These are phyloP conservation scores for Stigmatopora nigra DNA, from an alignment of 2,113 vertebrate genomes.

Conservation along the genomic window DNA sequence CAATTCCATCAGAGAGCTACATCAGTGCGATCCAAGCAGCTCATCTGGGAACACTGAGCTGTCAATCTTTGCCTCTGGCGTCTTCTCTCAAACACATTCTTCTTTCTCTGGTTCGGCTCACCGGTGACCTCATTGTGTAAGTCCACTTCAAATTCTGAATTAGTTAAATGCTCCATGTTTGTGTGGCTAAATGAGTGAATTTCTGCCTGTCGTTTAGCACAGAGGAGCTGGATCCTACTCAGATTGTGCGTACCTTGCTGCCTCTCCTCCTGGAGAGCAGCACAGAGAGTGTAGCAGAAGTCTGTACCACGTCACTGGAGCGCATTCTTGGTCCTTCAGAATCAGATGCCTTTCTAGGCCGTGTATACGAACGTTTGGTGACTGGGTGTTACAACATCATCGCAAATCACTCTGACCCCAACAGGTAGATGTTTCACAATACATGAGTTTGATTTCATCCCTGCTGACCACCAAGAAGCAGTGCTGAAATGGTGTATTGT, in stretches of 20 bases:
- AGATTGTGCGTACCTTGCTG: slow-evolving; percentile 82
- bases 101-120: slow-evolving; percentile 90
- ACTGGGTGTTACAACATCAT: slow-evolving; percentile 94
- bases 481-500: background rate
- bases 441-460: background rate
- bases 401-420: slow-evolving; percentile 87
- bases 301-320: slow-evolving; percentile 88
- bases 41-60: slow-evolving; percentile 89
- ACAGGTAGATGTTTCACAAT: slow-evolving; percentile 68
- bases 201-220: slow-evolving; percentile 68
- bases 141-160: slow-evolving; percentile 34
- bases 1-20: slow-evolving; percentile 94
- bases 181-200: background rate
- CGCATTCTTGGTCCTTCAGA: slow-evolving; percentile 89
- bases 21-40: slow-evolving; percentile 95
- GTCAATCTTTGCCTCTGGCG: slow-evolving; percentile 85
- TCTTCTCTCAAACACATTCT: slow-evolving; percentile 92
- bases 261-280: slow-evolving; percentile 90
- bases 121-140: slow-evolving; percentile 94
- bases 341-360: slow-evolving; percentile 89
- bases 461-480: background rate
- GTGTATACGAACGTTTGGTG: slow-evolving; percentile 88
- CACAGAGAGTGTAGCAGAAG: slow-evolving; percentile 92
- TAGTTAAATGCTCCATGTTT: background rate
- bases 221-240: slow-evolving; percentile 84